Evolutionary conservation across 2,888 invertebrate species (phyloP), one percentile per base, ranked within the genome.

Genomic region (Torymus tubicola): DNA sequence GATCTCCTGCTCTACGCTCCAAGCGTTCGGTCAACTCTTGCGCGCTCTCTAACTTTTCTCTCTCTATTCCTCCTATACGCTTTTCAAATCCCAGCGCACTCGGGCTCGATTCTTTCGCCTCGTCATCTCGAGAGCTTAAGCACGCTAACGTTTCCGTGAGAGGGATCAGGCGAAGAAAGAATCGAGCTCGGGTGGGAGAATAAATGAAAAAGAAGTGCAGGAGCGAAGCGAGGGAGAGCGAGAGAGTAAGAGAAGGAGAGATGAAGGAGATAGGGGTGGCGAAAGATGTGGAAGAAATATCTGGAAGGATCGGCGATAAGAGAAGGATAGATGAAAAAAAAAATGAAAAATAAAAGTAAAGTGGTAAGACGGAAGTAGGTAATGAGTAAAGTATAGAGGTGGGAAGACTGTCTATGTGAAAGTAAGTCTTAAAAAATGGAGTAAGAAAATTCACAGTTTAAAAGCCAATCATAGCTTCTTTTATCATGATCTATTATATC

Each of bases 101-200:
- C 31, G 31, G 31, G 31, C 31, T 31, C 31, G 31, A 81, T 78
- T 79, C 81, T 78, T 78, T 81, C 76, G 75, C 78, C 75, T 75
- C 75, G 81, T 81, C 81, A 76, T 78, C 75, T 81, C 81, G 64
- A 81, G 76, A 75, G 75, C 75, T 81, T 73, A 74, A 78, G 75
- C 81, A 67, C 52, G 75, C 78, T 74, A 80, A 80, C 80, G 74
- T 80, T 80, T 72, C 73, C 70, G 65, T 81, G 65, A 78, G 81
- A 81, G 81, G 78, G 77, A 78, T 78, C 78, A 72, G 61, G 77
- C 60, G 67, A 69, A 70, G 61, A 70, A 60, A 69, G 72, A 4
- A 65, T 13, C 58, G 52, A 58, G 31, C 21, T 14, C 16, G 61
- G 50, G 18, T 71, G 67, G 50, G n/a, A 31, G 31, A 31, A 31